These are phyloP conservation scores for Willowsia nigromaculata DNA, from an alignment of 2,888 invertebrate species.

Conservation along the genomic window DNA sequence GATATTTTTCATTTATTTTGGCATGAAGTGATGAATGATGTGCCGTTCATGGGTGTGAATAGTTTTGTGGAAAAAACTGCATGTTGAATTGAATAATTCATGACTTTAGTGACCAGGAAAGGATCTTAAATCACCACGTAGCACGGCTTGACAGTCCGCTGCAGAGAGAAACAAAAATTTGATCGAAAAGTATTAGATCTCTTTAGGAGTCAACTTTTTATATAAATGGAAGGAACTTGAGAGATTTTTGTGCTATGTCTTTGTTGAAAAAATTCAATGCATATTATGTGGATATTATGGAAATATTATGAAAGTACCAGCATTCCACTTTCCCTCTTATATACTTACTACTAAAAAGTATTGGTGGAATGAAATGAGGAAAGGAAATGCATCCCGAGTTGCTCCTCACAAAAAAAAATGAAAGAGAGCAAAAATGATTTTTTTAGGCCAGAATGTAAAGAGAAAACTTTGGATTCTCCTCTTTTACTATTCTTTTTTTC, in stretches of 20 bases:
- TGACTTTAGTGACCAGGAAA: constrained; percentile 40
- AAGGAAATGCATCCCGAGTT: no score
- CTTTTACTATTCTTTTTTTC: background rate
- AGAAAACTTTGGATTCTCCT: no score
- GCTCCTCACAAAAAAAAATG: no score
- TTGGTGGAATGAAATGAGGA: no score
- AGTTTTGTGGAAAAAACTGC: background rate
- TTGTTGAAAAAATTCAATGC: no score
- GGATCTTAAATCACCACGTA: background rate
- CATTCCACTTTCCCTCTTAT: no score
- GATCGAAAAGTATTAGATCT: background rate
- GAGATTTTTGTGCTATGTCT: background rate
- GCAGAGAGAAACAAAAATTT: background rate
- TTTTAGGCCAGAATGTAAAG: no score
- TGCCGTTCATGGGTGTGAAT: background rate
- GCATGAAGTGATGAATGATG: constrained; percentile 23
- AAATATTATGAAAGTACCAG: no score
- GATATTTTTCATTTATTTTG: no score
- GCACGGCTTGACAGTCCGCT: background rate
- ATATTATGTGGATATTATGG: no score
- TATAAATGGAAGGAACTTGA: background rate
- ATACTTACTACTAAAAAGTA: no score
- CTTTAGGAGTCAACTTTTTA: constrained; percentile 25
- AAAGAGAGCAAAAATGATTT: no score
- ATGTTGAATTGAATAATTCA: constrained; percentile 48